Evolutionary conservation across 1,140 invertebrate genomes (phyloP).

Genomic region (Nylanderia fulva): DNA sequence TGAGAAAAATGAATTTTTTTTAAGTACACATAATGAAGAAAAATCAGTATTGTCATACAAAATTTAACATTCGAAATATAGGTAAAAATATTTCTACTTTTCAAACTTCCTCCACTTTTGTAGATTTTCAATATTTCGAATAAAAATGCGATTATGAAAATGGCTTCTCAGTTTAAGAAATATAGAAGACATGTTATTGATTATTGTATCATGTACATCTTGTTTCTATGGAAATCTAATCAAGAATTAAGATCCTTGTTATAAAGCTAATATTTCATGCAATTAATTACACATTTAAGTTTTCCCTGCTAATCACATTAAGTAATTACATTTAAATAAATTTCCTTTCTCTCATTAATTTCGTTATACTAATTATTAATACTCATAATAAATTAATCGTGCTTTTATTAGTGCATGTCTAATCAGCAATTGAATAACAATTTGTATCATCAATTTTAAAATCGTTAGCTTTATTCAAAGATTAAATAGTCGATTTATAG

Average conservation of each 20-base stretch:
- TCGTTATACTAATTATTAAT: slow-evolving; percentile 24
- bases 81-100: neutral
- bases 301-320: neutral
- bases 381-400: neutral
- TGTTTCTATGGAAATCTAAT: neutral
- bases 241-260: neutral
- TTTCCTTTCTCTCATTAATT: slow-evolving; percentile 5
- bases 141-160: neutral
- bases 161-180: neutral
- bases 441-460: neutral
- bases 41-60: neutral
- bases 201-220: neutral
- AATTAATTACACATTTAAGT: slow-evolving; percentile 17
- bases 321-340: slow-evolving; percentile 22
- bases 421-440: neutral
- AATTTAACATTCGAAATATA: neutral
- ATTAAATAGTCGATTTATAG: neutral
- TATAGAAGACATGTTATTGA: neutral
- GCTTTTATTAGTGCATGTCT: no score
- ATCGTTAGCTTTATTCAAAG: neutral
- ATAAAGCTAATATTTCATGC: neutral
- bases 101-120: neutral
- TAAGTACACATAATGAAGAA: neutral
- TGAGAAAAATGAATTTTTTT: neutral
- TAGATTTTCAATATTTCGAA: neutral